These are phyloP conservation scores for Tetragonula carbonaria DNA, from an alignment of 2,888 invertebrate genomes.

Conservation along the genomic window DNA sequence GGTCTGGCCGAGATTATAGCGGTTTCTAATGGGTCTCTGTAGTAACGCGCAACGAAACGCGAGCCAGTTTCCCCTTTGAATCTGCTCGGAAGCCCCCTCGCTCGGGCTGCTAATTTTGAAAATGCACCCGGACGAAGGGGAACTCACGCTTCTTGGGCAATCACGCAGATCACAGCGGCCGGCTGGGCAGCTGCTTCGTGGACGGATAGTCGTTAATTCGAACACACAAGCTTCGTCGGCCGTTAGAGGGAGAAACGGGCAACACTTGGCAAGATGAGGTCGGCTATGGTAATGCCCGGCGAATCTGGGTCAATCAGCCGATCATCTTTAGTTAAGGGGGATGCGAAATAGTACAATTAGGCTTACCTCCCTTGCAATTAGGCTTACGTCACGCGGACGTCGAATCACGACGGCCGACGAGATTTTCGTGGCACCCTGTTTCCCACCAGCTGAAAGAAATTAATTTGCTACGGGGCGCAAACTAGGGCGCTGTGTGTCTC, in stretches of 20 bases:
- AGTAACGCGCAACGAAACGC: neutral
- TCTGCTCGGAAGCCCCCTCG: neutral
- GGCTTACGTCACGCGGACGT: slow-evolving; percentile 33
- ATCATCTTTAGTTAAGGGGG: slow-evolving; percentile 58
- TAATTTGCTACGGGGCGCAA: neutral
- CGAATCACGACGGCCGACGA: slow-evolving; percentile 24
- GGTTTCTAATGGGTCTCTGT: neutral
- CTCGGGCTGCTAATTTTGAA: slow-evolving; percentile 2
- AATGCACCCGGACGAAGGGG: neutral
- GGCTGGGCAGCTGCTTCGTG: neutral
- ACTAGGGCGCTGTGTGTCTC: neutral
- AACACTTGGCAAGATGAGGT: slow-evolving; percentile 32
- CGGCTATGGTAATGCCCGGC: slow-evolving; percentile 31
- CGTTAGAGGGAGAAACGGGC: slow-evolving; percentile 1
- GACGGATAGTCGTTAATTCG: slow-evolving; percentile 14
- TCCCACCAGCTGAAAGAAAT: neutral
- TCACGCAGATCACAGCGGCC: no score
- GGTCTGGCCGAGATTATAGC: slow-evolving; percentile 1
- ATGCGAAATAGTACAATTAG: slow-evolving; percentile 52
- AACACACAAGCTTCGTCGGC: neutral
- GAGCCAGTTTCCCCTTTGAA: neutral
- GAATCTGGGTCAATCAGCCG: slow-evolving; percentile 59
- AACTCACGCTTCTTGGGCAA: neutral
- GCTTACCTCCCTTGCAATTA: slow-evolving; percentile 53
- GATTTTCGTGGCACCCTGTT: slow-evolving; percentile 3